Base-by-base conservation (phyloP, 2,888 invertebrate genomes). In the Drosophila flavopinicola region DNA sequence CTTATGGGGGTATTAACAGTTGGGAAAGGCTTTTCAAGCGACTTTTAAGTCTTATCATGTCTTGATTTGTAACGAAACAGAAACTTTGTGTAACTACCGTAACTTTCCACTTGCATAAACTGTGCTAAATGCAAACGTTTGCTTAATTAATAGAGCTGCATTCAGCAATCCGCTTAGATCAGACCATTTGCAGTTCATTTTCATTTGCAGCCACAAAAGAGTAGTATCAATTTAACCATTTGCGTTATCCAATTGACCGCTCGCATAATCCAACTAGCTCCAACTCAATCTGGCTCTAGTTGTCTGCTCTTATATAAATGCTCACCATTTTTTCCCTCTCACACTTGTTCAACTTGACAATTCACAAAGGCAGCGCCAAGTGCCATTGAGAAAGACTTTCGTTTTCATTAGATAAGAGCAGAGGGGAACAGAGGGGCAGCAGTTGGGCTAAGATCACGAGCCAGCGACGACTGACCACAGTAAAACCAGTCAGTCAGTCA, bases 301-400 rank as follows among this genome's bases (percentile, higher is more conserved):
- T 27, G 4, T 23, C 27, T 10, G 7, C 23, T 9, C 35, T 68
- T 63, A 73, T 44, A 42, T 69, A 52, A 54, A 39, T 13, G 20
- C 5, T 24, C 25, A 38, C 38, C 27, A 35, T 9, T 20, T 10
- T 71, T 13, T 33, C 38, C 25, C 1, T 24, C 20, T 11, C 44
- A 25, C 45, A 39, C 35, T 51, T 24, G 27, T 44, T 35, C 27
- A 35, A 37, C 20, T 20, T 2, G 4, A 48, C 64, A 42, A 15
- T 49, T 59, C 45, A 63, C 57, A 15, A 54, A 52, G 38, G 15
- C 52, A 54, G 63, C 38, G 42, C 13, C 49, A 54, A 75, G 78
- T 82, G 75, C 35, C 83, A 78, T 82, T 74, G 52, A 63, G 59
- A 61, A 72, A 78, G 66, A 86, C 78, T 78, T 78, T 78, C 84